A percentile compares a stretch with the other conserved stretches of the same genome.
phyloP scores from a whole-genome alignment of 1,140 invertebrate species.

The Pteromalus puparum region DNA sequence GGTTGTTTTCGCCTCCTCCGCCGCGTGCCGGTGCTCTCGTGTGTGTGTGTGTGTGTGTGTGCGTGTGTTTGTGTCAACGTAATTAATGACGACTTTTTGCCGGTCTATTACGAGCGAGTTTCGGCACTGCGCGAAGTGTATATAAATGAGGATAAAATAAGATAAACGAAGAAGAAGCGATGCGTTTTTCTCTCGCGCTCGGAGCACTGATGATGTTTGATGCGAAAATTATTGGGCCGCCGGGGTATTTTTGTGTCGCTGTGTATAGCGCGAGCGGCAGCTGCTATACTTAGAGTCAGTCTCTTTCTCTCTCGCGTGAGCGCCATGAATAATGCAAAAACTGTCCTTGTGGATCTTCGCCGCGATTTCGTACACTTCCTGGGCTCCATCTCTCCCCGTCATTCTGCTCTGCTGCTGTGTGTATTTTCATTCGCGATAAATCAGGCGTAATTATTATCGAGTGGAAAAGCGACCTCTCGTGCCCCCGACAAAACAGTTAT shows the following conservation, averaged over 20 bases:
- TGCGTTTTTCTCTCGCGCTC: neutral
- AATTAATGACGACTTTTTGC: constrained; percentile 8
- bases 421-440: neutral
- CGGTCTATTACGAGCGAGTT: neutral
- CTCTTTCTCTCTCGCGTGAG: neutral
- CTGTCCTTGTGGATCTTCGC: neutral
- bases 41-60: too few relatives aligned
- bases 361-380: constrained; percentile 5
- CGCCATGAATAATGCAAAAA: constrained; percentile 47
- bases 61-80: neutral
- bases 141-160: neutral
- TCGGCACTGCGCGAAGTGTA: neutral
- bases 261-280: neutral
- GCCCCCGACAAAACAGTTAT: too few relatives aligned
- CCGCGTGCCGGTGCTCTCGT: too few relatives aligned
- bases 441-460: too few relatives aligned
- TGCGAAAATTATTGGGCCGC: constrained; percentile 39
- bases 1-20: neutral
- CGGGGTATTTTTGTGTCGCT: neutral
- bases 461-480: too few relatives aligned
- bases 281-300: constrained; percentile 30
- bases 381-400: neutral
- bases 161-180: neutral
- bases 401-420: neutral
- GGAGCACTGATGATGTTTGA: constrained; percentile 27